Percentiles rank a stretch among this genome's conserved stretches.
phyloP scores from a whole-genome alignment of 2,888 invertebrate species.

The Gortyna flavago region DNA sequence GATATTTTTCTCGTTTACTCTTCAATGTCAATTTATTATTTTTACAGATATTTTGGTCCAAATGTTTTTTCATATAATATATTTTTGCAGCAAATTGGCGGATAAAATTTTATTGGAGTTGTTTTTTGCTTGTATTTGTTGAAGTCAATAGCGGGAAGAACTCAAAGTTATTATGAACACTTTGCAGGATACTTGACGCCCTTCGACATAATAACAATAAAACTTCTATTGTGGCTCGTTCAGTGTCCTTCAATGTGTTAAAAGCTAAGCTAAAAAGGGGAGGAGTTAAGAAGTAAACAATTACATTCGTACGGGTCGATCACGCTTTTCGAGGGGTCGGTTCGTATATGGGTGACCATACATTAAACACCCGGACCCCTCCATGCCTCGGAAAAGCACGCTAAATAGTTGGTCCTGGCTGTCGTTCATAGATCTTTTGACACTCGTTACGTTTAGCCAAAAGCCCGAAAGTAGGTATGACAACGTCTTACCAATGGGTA shows the following conservation, averaged over 20 bases:
- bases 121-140: constrained; percentile 16
- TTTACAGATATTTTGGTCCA: constrained; percentile 36
- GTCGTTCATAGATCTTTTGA: neutral
- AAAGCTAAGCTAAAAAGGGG: neutral
- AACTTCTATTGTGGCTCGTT: no score
- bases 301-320: neutral
- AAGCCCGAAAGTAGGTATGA: neutral
- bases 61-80: constrained; percentile 40
- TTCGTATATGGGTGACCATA: no score
- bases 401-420: neutral
- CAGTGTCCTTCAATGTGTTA: no score
- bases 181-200: no score
- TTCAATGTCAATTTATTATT: constrained; percentile 63
- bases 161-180: neutral
- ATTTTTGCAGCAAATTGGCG: constrained; percentile 36
- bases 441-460: neutral
- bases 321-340: neutral
- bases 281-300: neutral
- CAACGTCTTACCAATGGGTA: neutral
- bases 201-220: no score
- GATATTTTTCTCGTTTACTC: constrained; percentile 60
- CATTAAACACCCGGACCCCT: no score
- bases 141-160: neutral
- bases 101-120: neutral
- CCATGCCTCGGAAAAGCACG: neutral